phyloP scores from a whole-genome alignment of 2,113 vertebrate genomes.

The Alligator sinensis region DNA sequence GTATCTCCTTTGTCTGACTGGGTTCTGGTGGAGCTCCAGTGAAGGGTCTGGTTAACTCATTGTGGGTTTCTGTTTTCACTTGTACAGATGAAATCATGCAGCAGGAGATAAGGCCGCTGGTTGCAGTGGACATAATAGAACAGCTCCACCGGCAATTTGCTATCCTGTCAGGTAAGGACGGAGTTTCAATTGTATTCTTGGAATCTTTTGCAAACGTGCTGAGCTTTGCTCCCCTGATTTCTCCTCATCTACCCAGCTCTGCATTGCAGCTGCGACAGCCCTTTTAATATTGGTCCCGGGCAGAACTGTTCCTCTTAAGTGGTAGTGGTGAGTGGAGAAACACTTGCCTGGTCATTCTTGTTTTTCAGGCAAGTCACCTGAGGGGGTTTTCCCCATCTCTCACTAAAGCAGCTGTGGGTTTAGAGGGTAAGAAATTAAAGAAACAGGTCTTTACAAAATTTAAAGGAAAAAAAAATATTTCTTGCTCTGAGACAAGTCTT shows the following conservation, averaged over 20 bases:
- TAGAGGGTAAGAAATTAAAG: constrained; percentile 23
- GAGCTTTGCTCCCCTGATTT: neutral
- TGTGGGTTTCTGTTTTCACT: constrained; percentile 50
- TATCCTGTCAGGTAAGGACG: constrained; percentile 90
- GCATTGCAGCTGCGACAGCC: neutral
- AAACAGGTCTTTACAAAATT: neutral
- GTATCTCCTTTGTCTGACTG: neutral
- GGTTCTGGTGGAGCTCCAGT: neutral
- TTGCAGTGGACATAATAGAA: constrained; percentile 94
- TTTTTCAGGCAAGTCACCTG: neutral
- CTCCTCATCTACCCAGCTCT: neutral
- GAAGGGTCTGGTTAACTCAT: constrained; percentile 22
- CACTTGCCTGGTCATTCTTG: neutral
- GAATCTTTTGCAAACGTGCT: neutral
- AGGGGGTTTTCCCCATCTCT: neutral
- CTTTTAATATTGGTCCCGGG: neutral
- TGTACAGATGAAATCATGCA: constrained; percentile 97
- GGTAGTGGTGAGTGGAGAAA: neutral
- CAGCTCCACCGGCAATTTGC: constrained; percentile 95
- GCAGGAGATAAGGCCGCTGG: constrained; percentile 94
- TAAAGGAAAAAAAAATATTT: neutral
- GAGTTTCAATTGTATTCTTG: neutral
- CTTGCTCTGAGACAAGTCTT: constrained; percentile 46
- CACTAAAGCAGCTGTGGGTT: neutral
- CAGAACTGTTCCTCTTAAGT: neutral